Conservation (phyloP, 2,888 invertebrate genomes). For the Tachina grossa region DNA sequence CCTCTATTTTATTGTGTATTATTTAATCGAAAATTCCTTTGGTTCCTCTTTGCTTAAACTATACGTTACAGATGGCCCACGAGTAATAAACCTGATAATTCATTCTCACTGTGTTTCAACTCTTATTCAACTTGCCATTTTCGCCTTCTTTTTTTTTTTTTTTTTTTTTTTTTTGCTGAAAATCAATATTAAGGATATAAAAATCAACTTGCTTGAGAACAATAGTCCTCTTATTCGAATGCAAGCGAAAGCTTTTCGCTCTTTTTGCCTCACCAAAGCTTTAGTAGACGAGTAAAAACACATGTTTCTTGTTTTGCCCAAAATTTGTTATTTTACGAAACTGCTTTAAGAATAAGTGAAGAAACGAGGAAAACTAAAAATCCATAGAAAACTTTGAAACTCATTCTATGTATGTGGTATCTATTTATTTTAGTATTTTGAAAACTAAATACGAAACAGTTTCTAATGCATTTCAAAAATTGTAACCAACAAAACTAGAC, state of each 20-base stretch:
- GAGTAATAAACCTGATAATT: conserved; percentile 74
- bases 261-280: conserved; percentile 58
- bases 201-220: conserved; percentile 71
- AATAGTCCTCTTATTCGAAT: conserved; percentile 63
- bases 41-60: conserved; percentile 73
- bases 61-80: conserved; percentile 73
- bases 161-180: conserved; percentile 70
- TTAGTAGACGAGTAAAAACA: conserved; percentile 47
- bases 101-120: conserved; percentile 72
- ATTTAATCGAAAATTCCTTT: conserved; percentile 74
- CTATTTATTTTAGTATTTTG: too few relatives aligned
- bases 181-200: conserved; percentile 73
- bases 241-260: conserved; percentile 43
- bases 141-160: conserved; percentile 37
- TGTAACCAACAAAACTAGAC: too few relatives aligned
- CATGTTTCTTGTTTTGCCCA: conserved; percentile 59
- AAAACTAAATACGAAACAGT: too few relatives aligned
- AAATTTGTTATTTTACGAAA: conserved; percentile 22
- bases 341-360: background rate
- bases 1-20: conserved; percentile 70
- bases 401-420: too few relatives aligned
- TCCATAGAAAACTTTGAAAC: too few relatives aligned
- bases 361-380: background rate
- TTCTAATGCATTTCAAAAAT: too few relatives aligned
- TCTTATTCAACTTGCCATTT: conserved; percentile 72